Conservation (phyloP, 2,113 vertebrate genomes). For the Chloroceryle aenea region DNA sequence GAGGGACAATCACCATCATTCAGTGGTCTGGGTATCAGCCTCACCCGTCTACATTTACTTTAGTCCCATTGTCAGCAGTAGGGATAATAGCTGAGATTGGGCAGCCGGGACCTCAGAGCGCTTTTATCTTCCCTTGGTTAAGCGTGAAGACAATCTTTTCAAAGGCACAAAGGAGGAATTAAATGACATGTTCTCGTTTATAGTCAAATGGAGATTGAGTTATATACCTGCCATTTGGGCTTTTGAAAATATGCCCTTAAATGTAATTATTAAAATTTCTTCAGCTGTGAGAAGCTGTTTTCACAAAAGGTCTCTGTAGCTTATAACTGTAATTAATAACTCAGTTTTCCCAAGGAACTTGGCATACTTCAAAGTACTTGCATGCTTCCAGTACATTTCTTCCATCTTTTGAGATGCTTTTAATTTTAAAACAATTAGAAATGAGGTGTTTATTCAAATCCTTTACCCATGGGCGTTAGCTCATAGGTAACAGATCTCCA, state of each 20-base stretch:
- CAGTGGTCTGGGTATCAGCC: neutral
- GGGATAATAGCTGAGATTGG: neutral
- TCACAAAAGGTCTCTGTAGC: neutral
- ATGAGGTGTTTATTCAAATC: neutral
- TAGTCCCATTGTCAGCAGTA: neutral
- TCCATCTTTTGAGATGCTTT: neutral
- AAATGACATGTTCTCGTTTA: neutral
- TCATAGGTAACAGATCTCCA: neutral
- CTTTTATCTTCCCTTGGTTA: neutral
- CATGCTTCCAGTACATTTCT: neutral
- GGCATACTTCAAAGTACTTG: neutral
- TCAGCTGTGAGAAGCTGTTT: neutral
- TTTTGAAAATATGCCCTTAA: neutral
- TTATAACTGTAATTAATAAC: neutral
- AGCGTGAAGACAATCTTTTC: neutral
- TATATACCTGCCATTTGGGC: neutral
- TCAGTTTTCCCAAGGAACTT: neutral
- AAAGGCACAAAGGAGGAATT: neutral
- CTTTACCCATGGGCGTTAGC: neutral
- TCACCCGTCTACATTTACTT: neutral
- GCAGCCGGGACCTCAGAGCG: neutral
- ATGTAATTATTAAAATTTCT: neutral
- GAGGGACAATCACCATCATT: neutral
- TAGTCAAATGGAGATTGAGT: neutral
- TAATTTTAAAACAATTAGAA: constrained; percentile 1